These are phyloP conservation scores for Trissolcus basalis DNA, from an alignment of 1,140 invertebrate genomes.

Conservation along the genomic window DNA sequence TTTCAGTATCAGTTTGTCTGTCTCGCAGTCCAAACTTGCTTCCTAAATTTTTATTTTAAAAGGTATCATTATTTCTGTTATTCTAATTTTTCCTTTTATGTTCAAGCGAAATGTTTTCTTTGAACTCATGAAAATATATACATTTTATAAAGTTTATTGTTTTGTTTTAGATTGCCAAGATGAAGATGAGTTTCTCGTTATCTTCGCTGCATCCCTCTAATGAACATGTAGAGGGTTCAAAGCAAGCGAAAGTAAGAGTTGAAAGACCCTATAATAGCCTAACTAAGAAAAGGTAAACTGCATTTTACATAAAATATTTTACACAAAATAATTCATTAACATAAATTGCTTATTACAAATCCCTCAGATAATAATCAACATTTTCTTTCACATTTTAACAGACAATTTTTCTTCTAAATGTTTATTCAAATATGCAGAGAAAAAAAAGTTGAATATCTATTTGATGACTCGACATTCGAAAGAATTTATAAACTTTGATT, in stretches of 20 bases:
- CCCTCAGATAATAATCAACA: no score
- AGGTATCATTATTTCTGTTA: no score
- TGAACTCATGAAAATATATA: no score
- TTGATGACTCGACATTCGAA: not conserved
- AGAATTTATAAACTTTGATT: not conserved
- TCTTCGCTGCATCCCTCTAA: slow-evolving; percentile 78
- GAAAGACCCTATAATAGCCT: slow-evolving; percentile 82
- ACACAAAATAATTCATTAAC: no score
- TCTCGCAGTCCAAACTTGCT: no score
- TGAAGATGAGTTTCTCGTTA: slow-evolving; percentile 78
- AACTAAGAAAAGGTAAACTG: slow-evolving; percentile 79
- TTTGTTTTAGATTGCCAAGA: slow-evolving; percentile 49
- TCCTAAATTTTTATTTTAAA: no score
- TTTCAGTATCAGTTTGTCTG: no score
- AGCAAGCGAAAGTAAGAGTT: slow-evolving; percentile 73
- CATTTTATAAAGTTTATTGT: not conserved
- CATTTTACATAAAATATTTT: not conserved
- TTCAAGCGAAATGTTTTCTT: no score
- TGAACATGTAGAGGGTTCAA: slow-evolving; percentile 75
- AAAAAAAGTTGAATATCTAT: no score
- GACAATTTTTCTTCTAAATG: not conserved
- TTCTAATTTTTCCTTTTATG: no score
- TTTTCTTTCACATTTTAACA: not conserved
- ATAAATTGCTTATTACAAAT: no score
- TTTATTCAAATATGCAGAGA: not conserved